phyloP scores from a whole-genome alignment of 92 coral and sea anemone genomes.

The Anthopleura xanthogrammica region DNA sequence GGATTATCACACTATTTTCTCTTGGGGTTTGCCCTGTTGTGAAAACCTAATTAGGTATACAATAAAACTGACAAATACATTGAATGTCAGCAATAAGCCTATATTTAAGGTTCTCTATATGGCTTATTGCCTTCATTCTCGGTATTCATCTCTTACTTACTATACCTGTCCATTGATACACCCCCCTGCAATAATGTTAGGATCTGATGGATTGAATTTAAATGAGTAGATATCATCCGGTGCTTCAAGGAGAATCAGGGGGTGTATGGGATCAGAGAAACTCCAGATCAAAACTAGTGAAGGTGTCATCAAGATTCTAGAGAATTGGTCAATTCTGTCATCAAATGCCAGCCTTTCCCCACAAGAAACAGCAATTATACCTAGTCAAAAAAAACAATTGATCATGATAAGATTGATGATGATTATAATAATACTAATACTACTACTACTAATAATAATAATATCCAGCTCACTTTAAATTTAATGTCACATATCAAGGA shows the following conservation, averaged over 20 bases:
- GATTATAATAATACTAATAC: too few relatives aligned
- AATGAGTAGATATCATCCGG: constrained; percentile 95
- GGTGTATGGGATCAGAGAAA: constrained; percentile 98
- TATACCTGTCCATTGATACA: constrained; percentile 96
- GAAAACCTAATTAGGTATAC: too few relatives aligned
- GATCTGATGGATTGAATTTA: constrained; percentile 97
- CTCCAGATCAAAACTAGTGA: constrained; percentile 97
- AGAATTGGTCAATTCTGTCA: constrained; percentile 88
- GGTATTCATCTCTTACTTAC: background rate
- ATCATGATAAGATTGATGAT: background rate
- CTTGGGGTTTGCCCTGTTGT: too few relatives aligned
- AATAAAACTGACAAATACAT: too few relatives aligned
- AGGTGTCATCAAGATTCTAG: constrained; percentile 95
- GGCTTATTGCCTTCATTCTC: too few relatives aligned
- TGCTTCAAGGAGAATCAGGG: constrained; percentile 94
- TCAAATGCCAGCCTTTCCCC: constrained; percentile 93
- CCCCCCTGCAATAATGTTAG: constrained; percentile 96
- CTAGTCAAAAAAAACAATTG: constrained; percentile 24
- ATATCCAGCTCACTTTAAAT: too few relatives aligned
- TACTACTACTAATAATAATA: too few relatives aligned
- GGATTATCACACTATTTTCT: too few relatives aligned
- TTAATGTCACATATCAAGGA: too few relatives aligned
- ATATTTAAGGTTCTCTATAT: too few relatives aligned
- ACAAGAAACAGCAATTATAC: constrained; percentile 95
- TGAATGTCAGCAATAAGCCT: too few relatives aligned